Base-by-base conservation (phyloP, 2,113 vertebrate species). In the Stomatorhinus ivindoensis region DNA sequence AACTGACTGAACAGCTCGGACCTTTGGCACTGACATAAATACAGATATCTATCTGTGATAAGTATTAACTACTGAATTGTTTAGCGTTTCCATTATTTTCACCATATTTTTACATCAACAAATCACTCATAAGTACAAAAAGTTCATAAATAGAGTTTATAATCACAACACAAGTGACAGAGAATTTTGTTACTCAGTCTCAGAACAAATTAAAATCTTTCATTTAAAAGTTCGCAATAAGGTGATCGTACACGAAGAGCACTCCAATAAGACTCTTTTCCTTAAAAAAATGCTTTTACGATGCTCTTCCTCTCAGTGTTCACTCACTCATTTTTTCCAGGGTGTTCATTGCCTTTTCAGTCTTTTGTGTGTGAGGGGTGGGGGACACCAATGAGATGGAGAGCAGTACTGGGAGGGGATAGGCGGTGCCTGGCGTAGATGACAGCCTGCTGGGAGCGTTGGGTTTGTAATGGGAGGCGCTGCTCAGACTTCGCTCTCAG, bases 401-500 rank as follows among this genome's bases (percentile, higher is more conserved):
- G 61, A 50, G 35, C 39, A 73, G 42, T 17, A 44, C 44, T 55
- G 48, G 80, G 46, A 73, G 87, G 84, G 80, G n/a, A 58, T 5
- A 31, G 82, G 48, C 47, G 50, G 73, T 15, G 90, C 10, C 27
- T 24, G 35, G 55, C 42, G 89, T 27, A 53, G 51, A 44, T 2
- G 83, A 42, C 0, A 21, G 82, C 39, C 82, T 27, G 51, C 7
- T n/a, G 50, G 53, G 84, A 44, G 58, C 6, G 15, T 39, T 21
- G 42, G 85, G 47, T 50, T 47, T 17, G 80, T 10, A 17, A n/a
- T 7, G 46, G 61, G 88, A 80, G 2, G 31, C 3, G 24, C 31
- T 39, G 86, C 92, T 98, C 96, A 99, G 93, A 98, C 97, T 93
- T 98, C 96, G 47, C 98, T 99, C 95, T 99, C 98, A 0, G 96